phyloP scores from a whole-genome alignment of 2,113 vertebrate genomes.

The Rhipidura dahli region DNA sequence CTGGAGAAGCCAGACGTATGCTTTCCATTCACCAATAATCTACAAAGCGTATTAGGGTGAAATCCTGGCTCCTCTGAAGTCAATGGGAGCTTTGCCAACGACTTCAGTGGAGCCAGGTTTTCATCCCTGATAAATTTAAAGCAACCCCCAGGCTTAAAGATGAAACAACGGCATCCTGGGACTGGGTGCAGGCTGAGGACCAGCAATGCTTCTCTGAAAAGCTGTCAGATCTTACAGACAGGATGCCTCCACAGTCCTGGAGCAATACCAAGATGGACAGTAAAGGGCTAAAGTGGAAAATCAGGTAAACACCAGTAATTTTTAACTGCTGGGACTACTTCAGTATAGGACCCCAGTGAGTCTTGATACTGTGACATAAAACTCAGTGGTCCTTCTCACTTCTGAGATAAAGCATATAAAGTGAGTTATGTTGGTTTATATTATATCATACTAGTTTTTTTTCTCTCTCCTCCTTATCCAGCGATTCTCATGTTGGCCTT shows the following conservation, averaged over 20 bases:
- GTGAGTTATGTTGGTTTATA: neutral
- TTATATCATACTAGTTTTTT: neutral
- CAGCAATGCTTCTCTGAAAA: neutral
- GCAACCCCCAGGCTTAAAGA: slow-evolving; percentile 52
- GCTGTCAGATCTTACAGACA: neutral
- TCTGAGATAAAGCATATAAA: neutral
- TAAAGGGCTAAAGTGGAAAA: neutral
- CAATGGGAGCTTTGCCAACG: slow-evolving; percentile 54
- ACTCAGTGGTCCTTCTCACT: neutral
- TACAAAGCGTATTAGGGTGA: slow-evolving; percentile 58
- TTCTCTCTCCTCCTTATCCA: neutral
- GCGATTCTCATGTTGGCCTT: neutral
- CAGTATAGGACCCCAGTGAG: neutral
- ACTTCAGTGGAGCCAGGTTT: slow-evolving; percentile 62
- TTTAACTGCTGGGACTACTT: neutral
- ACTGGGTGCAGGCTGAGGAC: neutral
- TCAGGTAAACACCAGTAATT: neutral
- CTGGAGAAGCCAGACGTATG: slow-evolving; percentile 44
- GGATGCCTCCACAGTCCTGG: neutral
- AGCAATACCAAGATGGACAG: neutral
- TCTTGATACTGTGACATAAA: neutral
- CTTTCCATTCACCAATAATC: slow-evolving; percentile 65
- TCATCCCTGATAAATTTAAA: slow-evolving; percentile 55
- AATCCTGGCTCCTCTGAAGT: slow-evolving; percentile 64
- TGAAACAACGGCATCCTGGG: neutral